phyloP scores from a whole-genome alignment of 2,113 vertebrate species.

The Cathartes aura region DNA sequence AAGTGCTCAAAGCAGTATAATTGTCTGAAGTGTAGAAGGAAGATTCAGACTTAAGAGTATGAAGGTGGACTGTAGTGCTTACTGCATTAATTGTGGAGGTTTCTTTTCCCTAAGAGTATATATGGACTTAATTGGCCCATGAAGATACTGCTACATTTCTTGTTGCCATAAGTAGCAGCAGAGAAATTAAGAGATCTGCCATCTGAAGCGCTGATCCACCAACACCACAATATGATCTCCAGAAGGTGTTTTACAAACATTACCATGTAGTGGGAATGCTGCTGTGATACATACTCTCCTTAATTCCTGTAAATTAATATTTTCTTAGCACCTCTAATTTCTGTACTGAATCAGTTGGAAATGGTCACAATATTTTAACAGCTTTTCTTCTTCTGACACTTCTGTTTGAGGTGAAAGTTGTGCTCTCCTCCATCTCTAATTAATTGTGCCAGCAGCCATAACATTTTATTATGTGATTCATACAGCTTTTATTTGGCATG shows the following conservation, averaged over 20 bases:
- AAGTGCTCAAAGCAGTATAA: background rate
- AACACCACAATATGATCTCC: background rate
- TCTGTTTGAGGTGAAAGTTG: slow-evolving; percentile 61
- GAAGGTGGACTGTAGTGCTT: background rate
- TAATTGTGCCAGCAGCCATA: slow-evolving; percentile 68
- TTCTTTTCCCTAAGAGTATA: background rate
- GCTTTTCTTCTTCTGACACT: slow-evolving; percentile 35
- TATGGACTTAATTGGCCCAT: background rate
- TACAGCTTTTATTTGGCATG: slow-evolving; percentile 69
- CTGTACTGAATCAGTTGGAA: background rate
- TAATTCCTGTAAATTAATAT: slow-evolving; percentile 11
- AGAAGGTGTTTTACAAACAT: background rate
- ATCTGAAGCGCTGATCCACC: background rate
- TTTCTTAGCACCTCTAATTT: slow-evolving; percentile 33
- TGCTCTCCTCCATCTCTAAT: slow-evolving; percentile 61
- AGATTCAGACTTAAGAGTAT: background rate
- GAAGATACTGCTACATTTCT: background rate
- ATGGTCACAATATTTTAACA: slow-evolving; percentile 34
- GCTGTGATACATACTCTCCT: background rate
- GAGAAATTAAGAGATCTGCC: background rate
- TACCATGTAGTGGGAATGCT: background rate
- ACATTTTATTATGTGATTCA: slow-evolving; percentile 69
- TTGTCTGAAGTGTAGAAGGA: background rate
- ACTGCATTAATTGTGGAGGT: background rate
- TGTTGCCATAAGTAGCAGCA: background rate